Evolutionary conservation across 1,140 invertebrate species (phyloP), one percentile per base, ranked within the genome.

Genomic region (Drosophila sturtevanti): DNA sequence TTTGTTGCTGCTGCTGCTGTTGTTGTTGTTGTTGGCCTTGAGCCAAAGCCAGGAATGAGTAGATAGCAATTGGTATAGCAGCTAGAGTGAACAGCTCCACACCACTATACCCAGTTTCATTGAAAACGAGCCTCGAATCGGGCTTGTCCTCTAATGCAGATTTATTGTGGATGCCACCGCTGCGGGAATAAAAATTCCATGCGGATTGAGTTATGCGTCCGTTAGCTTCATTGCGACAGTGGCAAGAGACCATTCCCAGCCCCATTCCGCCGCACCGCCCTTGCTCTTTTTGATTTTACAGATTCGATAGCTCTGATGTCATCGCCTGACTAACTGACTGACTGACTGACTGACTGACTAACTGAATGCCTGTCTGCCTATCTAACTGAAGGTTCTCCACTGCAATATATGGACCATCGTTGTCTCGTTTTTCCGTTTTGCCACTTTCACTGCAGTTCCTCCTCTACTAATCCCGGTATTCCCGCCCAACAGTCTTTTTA

Each of bases 121-220:
- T 34, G 34, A 54, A 63, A 55, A 59, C 22, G 61, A 21, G 27
- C 16, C 65, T 59, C 16, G 41, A 48, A 48, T 48, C 41, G 16
- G 41, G 34, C 34, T 35, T 21, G 51, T 37, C 37, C 51, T 79
- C 82, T 89, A 89, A 89, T 89, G 84, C 84, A 89, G 84, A 89
- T 89, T 89, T 89, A 89, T 89, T 89, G 80, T 86, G 80, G 64
- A 77, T 89, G 84, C 84, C 84, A 84, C 80, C 79, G 84, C 84
- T 85, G 84, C 85, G 84, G 84, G 80, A 87, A 89, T 87, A 87
- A 87, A 87, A 87, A 87, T 87, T 89, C 79, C 79, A 89, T 89
- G 84, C 80, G 84, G 84, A 87, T 87, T 87, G 84, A 87, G 85
- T 89, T 87, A 89, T 87, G 84, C 84, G 84, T 87, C 79, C 85